Base-by-base conservation (phyloP, 2,888 invertebrate genomes). In the Pimpla rufipes region DNA sequence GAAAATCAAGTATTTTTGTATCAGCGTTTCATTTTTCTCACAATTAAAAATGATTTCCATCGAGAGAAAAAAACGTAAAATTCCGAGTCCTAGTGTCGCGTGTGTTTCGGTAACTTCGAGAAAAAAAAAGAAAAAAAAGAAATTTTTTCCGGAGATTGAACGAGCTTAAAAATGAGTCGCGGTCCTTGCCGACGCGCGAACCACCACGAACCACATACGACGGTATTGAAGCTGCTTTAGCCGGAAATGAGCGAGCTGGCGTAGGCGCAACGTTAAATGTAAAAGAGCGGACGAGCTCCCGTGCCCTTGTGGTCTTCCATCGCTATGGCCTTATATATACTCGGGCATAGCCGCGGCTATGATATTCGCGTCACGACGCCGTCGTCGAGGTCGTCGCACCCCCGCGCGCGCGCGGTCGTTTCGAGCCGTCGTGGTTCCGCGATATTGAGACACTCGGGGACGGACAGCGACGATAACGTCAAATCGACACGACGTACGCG, bases 191-290 rank as follows among this genome's bases (percentile, higher is more conserved):
- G 4, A 2, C 2, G 45, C 45, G 8, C 45, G 45, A 45, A 29
- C 29, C 45, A 7, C 4, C 11, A 45, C 8, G 45, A n/a, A 13
- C 1, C 13, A 55, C 55, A 23, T n/a, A n/a, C n/a, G n/a, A n/a
- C n/a, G n/a, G 23, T 55, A 23, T 23, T 40, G 64, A 66, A 21
- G 40, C 57, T 79, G 40, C 57, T 79, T 83, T 75, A 71, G 75
- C 86, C 85, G 75, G 88, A 84, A 87, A 87, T 75, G 87, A 88
- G 67, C 40, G 68, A 80, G 85, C 85, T 47, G 47, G 47, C 47
- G 85, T 85, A 88, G 88, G 88, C 88, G 88, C 86, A 83, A 77
- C 79, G 84, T 85, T 87, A 88, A 88, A 88, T 88, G 86, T 84
- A 84, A 83, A 74, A 74, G 73, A 78, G 59, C 83, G 71, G 75